Evolutionary conservation across 2,113 vertebrate genomes (phyloP).

Genomic region (Rhombomys opimus): DNA sequence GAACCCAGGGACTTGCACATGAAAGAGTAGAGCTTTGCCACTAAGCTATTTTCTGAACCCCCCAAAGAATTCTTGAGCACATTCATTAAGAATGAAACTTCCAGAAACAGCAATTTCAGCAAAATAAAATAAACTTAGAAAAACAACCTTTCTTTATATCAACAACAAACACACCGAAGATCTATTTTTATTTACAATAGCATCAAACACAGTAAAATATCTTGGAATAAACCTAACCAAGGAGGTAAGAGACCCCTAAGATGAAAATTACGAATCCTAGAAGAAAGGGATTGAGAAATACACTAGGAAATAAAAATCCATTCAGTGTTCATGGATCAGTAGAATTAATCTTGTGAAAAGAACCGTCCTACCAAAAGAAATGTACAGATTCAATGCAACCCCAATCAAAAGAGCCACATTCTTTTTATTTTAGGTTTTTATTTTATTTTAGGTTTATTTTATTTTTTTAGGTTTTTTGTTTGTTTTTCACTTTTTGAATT

Average conservation of each 20-base stretch:
- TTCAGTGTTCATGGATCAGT: neutral
- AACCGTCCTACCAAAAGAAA: neutral
- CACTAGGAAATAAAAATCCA: neutral
- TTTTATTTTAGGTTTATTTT: too few species aligned
- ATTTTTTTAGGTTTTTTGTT: too few species aligned
- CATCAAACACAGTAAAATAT: neutral
- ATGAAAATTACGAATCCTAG: neutral
- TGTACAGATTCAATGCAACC: neutral
- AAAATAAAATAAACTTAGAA: neutral
- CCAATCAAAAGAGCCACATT: neutral
- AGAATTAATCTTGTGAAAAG: neutral
- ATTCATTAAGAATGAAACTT: conserved; percentile 34
- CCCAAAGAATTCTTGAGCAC: neutral
- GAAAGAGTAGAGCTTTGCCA: neutral
- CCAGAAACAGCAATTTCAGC: neutral
- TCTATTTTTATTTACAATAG: neutral
- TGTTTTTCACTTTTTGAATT: too few species aligned
- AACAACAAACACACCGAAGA: neutral
- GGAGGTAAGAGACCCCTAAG: neutral
- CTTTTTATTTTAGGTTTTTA: neutral
- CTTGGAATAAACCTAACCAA: neutral
- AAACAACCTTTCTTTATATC: neutral
- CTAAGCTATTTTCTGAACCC: neutral
- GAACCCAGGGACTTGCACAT: neutral
- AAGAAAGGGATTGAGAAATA: neutral